Conservation (phyloP, 1,140 invertebrate species). For the Saccostrea cuccullata region DNA sequence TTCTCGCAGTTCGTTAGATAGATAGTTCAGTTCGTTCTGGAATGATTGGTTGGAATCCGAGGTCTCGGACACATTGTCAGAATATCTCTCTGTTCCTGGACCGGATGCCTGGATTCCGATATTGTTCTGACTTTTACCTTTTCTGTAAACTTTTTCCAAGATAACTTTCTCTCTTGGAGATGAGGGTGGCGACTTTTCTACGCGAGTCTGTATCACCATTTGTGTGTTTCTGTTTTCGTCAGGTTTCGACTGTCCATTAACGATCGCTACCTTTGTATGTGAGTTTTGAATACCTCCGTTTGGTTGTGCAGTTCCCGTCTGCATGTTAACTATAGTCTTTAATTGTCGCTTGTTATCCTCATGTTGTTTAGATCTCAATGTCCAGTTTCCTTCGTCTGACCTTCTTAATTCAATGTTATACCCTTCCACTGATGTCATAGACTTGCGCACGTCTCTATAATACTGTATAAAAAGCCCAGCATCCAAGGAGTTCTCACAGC, state of each 20-base stretch:
- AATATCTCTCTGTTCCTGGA: neutral
- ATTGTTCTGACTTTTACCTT: constrained; percentile 39
- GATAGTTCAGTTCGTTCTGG: constrained; percentile 51
- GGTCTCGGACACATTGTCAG: constrained; percentile 49
- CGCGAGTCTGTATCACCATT: neutral
- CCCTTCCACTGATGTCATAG: constrained; percentile 14
- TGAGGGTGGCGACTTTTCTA: neutral
- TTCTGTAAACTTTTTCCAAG: constrained; percentile 4
- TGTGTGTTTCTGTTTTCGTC: constrained; percentile 16
- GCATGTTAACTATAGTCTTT: constrained; percentile 52
- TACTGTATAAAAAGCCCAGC: constrained; percentile 55
- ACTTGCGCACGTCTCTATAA: constrained; percentile 50
- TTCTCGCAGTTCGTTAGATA: constrained; percentile 60
- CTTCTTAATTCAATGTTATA: constrained; percentile 61
- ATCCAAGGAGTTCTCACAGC: constrained; percentile 54
- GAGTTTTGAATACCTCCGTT: constrained; percentile 32
- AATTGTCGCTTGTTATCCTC: constrained; percentile 59
- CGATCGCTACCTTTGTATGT: neutral
- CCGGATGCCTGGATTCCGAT: constrained; percentile 30
- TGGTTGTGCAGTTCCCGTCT: constrained; percentile 9
- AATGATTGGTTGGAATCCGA: constrained; percentile 42
- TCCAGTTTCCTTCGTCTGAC: constrained; percentile 67
- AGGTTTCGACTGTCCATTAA: neutral
- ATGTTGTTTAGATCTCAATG: constrained; percentile 58
- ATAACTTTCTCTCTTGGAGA: constrained; percentile 15